Conservation (phyloP, 2,113 vertebrate genomes). For the Coturnix japonica region DNA sequence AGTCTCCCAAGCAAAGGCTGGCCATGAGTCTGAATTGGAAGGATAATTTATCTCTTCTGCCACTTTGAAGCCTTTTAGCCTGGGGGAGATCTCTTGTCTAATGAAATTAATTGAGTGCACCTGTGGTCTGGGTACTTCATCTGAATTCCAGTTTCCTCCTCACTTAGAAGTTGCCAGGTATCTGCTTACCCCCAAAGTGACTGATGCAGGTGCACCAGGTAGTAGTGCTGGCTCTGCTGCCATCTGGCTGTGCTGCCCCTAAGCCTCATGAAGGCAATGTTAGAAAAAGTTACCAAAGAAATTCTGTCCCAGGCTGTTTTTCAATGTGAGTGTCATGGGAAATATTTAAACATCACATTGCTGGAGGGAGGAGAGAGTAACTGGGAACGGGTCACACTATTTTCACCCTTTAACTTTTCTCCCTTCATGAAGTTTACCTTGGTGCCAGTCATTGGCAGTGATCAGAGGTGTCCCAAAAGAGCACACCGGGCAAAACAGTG, state of each 20-base stretch:
- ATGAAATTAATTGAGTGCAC: conserved; percentile 61
- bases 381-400: not conserved
- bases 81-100: conserved; percentile 51
- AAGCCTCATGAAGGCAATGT: not conserved
- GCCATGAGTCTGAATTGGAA: conserved; percentile 58
- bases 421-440: not conserved
- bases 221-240: not conserved
- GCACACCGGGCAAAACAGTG: not conserved
- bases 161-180: not conserved
- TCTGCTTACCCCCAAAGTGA: not conserved
- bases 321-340: accelerated
- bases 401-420: not conserved
- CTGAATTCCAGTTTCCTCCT: conserved; percentile 42
- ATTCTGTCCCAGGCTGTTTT: not conserved
- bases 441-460: not conserved
- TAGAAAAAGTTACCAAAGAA: not conserved
- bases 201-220: not conserved
- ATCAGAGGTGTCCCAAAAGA: not conserved
- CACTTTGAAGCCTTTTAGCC: conserved; percentile 61
- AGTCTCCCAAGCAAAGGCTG: conserved; percentile 15
- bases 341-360: not conserved
- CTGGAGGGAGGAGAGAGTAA: not conserved
- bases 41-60: conserved; percentile 62
- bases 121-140: conserved; percentile 32
- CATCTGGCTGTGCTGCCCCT: not conserved